Percentiles rank a stretch among this genome's conserved stretches.
These are phyloP conservation scores for Grus americana DNA, from an alignment of 2,113 vertebrate species.

Conservation along the genomic window DNA sequence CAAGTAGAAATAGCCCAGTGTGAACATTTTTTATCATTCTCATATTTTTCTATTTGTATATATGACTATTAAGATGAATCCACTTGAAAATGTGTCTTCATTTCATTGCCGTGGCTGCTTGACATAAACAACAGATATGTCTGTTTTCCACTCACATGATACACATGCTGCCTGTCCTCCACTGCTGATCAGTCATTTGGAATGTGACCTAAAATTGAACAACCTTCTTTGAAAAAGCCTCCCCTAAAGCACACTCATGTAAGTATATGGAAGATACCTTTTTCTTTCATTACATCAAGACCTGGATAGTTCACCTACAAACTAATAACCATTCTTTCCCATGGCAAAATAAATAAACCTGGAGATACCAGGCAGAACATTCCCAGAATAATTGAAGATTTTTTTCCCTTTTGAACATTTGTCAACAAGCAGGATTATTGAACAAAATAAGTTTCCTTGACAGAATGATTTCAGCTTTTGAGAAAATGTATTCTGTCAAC, in stretches of 20 bases:
- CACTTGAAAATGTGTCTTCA: neutral
- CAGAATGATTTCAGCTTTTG: slow-evolving; percentile 72
- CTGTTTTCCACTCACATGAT: neutral
- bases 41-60: neutral
- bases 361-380: slow-evolving; percentile 37
- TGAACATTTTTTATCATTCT: neutral
- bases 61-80: neutral
- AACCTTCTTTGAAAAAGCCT: neutral
- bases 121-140: neutral
- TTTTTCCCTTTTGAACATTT: slow-evolving; percentile 60
- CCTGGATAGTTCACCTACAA: slow-evolving; percentile 26
- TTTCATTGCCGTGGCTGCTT: neutral
- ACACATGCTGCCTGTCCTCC: neutral
- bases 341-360: slow-evolving; percentile 53
- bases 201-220: neutral
- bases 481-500: slow-evolving; percentile 71
- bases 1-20: neutral
- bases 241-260: neutral
- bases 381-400: slow-evolving; percentile 61
- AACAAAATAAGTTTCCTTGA: slow-evolving; percentile 65
- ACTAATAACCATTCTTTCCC: slow-evolving; percentile 37
- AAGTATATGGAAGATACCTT: neutral
- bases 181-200: neutral
- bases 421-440: slow-evolving; percentile 68
- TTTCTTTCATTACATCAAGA: slow-evolving; percentile 44